These are phyloP conservation scores for Isurus oxyrinchus DNA, from an alignment of 2,113 vertebrate genomes.

Conservation along the genomic window DNA sequence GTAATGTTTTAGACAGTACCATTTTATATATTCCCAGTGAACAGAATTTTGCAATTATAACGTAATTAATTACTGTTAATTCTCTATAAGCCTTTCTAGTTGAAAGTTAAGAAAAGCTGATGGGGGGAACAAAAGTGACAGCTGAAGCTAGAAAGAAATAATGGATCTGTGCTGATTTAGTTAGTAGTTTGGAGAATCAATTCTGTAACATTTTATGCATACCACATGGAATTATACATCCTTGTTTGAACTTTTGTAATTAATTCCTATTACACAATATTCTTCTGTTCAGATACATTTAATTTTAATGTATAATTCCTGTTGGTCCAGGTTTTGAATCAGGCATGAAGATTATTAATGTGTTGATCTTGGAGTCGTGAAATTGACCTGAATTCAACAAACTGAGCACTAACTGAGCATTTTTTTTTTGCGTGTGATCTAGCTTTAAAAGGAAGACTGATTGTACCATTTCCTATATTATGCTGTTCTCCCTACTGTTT, in stretches of 20 bases:
- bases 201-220: neutral
- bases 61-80: neutral
- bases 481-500: conserved; percentile 20
- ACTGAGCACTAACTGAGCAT: neutral
- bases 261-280: neutral
- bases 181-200: neutral
- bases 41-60: neutral
- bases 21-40: neutral
- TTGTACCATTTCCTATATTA: neutral
- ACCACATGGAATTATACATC: neutral
- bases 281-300: neutral
- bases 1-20: neutral
- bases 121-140: neutral
- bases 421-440: neutral
- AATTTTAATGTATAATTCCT: neutral
- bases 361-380: neutral
- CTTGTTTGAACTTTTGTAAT: neutral
- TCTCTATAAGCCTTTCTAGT: neutral
- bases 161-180: neutral
- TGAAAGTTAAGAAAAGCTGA: neutral
- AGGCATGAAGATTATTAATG: neutral
- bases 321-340: neutral
- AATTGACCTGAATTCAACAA: neutral
- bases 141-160: neutral
- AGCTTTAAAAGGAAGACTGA: conserved; percentile 27